Evolutionary conservation across 2,888 invertebrate genomes (phyloP).

Genomic region (Agapetus fuscipes): DNA sequence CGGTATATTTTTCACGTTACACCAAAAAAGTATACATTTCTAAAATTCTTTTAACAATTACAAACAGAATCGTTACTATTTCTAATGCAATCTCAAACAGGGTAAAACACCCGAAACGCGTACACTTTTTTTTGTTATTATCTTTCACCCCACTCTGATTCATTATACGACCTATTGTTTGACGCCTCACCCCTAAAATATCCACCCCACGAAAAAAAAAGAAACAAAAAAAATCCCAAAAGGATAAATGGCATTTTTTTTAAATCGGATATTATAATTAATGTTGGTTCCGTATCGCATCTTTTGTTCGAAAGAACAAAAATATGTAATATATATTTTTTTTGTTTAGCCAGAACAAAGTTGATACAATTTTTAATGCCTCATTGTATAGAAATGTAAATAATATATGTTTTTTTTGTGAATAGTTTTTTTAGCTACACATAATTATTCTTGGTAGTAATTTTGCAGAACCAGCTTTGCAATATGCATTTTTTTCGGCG

Average conservation of each 20-base stretch:
- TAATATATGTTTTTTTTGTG: constrained; percentile 6
- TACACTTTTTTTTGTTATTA: no score
- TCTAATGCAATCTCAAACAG: no score
- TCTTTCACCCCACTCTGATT: constrained; percentile 8
- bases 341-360: constrained; percentile 9
- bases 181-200: constrained; percentile 14
- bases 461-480: constrained; percentile 1
- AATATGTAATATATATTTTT: no score
- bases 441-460: constrained; percentile 1
- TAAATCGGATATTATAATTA: constrained; percentile 53
- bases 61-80: no score
- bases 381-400: constrained; percentile 17
- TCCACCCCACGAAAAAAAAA: no score
- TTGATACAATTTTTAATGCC: constrained; percentile 11
- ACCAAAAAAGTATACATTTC: no score
- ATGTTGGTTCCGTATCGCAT: constrained; percentile 44
- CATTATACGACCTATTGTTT: constrained; percentile 21
- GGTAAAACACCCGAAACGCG: no score
- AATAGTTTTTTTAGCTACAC: constrained; percentile 3
- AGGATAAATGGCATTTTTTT: constrained; percentile 30
- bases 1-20: no score
- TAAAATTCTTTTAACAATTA: no score
- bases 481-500: not conserved
- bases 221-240: constrained; percentile 8
- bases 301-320: constrained; percentile 14